Conservation (phyloP, 2,797 vertebrate species). For the Sebastes hubbsi region DNA sequence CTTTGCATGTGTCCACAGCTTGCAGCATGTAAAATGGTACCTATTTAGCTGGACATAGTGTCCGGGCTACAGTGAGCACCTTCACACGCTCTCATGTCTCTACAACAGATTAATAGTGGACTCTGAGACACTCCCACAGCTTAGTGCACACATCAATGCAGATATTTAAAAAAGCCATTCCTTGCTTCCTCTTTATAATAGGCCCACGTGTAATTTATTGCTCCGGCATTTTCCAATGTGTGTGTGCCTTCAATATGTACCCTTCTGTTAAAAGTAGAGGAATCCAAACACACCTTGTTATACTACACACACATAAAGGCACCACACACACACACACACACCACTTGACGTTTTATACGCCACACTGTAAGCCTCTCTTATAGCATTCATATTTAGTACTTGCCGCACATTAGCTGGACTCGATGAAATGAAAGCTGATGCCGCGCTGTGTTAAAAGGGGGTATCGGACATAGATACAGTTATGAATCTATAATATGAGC, state of each 20-base stretch:
- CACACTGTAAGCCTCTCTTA: constrained; percentile 45
- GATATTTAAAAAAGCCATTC: constrained; percentile 17
- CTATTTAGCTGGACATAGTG: not conserved
- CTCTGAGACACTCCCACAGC: not conserved
- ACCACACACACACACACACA: not conserved
- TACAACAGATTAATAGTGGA: constrained; percentile 18
- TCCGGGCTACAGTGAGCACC: not conserved
- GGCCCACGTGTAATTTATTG: constrained; percentile 2
- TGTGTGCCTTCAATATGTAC: not conserved
- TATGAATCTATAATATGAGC: constrained; percentile 78
- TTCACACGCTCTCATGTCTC: not conserved
- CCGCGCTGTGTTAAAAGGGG: constrained; percentile 68
- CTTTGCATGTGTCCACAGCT: not conserved
- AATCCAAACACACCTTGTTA: not conserved
- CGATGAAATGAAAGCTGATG: constrained; percentile 72
- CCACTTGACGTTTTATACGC: constrained; percentile 47
- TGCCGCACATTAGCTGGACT: constrained; percentile 66
- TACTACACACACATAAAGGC: not conserved
- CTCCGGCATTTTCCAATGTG: constrained; percentile 7
- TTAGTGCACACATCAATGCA: constrained; percentile 25
- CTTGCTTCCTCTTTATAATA: constrained; percentile 9
- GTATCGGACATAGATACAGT: constrained; percentile 66
- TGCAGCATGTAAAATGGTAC: constrained; percentile 2
- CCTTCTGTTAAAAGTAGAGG: not conserved
- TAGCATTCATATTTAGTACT: constrained; percentile 57